Conservation (phyloP, 2,113 vertebrate genomes). For the Collichthys lucidus region DNA sequence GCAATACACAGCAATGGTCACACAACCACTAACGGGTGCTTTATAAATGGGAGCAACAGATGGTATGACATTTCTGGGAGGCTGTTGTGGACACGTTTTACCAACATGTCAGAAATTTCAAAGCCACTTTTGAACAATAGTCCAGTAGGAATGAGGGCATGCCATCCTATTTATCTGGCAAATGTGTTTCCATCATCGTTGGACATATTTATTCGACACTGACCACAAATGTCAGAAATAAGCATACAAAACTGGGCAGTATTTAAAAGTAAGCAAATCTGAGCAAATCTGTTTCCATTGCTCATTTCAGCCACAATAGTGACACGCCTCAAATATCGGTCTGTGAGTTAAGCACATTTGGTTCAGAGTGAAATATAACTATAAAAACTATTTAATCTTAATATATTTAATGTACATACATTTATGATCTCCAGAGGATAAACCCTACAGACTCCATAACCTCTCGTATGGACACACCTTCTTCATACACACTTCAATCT, state of each 20-base stretch:
- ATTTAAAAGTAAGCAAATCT: slow-evolving; percentile 1
- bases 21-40: slow-evolving; percentile 43
- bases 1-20: slow-evolving; percentile 34
- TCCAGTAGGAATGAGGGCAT: slow-evolving; percentile 29
- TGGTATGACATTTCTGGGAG: slow-evolving; percentile 58
- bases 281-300: not conserved
- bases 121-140: slow-evolving; percentile 47
- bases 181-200: slow-evolving; percentile 25
- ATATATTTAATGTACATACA: not conserved
- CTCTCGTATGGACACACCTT: too few species aligned
- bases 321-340: too few species aligned
- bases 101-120: slow-evolving; percentile 51
- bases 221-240: slow-evolving; percentile 10
- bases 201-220: slow-evolving; percentile 23
- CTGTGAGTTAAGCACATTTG: not conserved
- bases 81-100: slow-evolving; percentile 56
- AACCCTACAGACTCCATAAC: too few species aligned
- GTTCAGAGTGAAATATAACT: not conserved
- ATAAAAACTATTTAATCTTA: not conserved
- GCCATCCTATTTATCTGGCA: slow-evolving; percentile 32
- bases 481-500: too few species aligned
- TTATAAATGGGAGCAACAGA: slow-evolving; percentile 61
- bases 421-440: not conserved
- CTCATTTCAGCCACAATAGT: not conserved
- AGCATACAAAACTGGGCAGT: slow-evolving; percentile 17